Base-by-base conservation (phyloP, 2,888 invertebrate genomes). In the Eudemis profundana region DNA sequence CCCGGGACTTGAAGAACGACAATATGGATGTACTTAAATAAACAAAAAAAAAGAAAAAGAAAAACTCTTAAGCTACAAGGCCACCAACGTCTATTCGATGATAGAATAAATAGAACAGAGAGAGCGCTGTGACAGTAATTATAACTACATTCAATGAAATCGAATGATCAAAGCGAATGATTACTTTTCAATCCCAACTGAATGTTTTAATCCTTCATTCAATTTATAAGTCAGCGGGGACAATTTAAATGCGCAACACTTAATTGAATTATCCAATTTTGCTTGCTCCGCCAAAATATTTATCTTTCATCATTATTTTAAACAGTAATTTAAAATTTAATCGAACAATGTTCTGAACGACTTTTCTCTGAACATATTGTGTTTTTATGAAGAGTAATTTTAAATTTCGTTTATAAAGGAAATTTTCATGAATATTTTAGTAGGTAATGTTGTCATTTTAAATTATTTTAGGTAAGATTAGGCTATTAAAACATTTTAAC, bases 261-360 rank as follows among this genome's bases (percentile, higher is more conserved):
- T 50, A 50, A 64, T 57, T 64, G 15, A 23, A 57, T 57, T 33
- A 64, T 57, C 57, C 49, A 64, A 64, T 50, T 64, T 36, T 50
- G 29, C 19, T 56, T 49, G 63, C 21, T 23, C 23, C 21, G n/a
- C 14, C 49, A 56, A 50, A 44, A 49, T 56, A 46, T 56, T 38
- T 42, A 21, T 46, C 44, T n/a, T 44, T 14, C 15, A n/a, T 44
- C 7, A 44, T 42, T 56, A 44, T 29, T 40, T 40, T 15, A 40
- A 38, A 38, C 40, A 54, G 10, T 1, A 4, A 53, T 19, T 44
- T 56, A n/a, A 33, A 56, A 38, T 51, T 51, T 21, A 51, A 38
- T 38, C 19, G 3, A 1, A 12, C 12, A 1, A 10, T 19, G 19
- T 5, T 51, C n/a, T 38, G 33, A 33, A 33, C 8, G 33, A 2